Percentiles rank a stretch among this genome's conserved stretches.
phyloP scores from a whole-genome alignment of 2,888 invertebrate species.

The Rhyacophila evoluta region DNA sequence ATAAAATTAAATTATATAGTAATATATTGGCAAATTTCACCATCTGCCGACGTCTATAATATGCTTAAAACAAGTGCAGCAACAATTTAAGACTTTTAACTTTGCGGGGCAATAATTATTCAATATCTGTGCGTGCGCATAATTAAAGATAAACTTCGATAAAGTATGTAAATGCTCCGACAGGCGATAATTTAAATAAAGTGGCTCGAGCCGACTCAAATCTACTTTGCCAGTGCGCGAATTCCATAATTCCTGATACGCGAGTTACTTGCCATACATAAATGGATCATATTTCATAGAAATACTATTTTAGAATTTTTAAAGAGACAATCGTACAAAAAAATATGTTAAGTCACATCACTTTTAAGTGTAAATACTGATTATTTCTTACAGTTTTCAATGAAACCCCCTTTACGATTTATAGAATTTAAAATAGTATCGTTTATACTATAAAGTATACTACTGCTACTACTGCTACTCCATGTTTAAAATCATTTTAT shows the following conservation, averaged over 20 bases:
- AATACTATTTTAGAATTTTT: too few relatives aligned
- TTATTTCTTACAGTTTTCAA: too few relatives aligned
- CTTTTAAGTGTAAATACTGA: too few relatives aligned
- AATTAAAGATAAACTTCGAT: constrained; percentile 39
- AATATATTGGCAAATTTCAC: not conserved
- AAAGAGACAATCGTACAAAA: too few relatives aligned
- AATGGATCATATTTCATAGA: constrained; percentile 6
- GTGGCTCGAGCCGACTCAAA: constrained; percentile 1
- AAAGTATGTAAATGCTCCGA: constrained; percentile 37
- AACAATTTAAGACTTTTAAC: constrained; percentile 8
- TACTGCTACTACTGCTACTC: too few relatives aligned
- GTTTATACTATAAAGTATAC: too few relatives aligned
- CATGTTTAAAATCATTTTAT: too few relatives aligned
- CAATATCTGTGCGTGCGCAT: constrained; percentile 46
- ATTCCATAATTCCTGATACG: constrained; percentile 20
- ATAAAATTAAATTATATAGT: not conserved
- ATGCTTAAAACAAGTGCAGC: not conserved
- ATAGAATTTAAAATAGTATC: too few relatives aligned
- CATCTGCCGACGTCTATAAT: not conserved
- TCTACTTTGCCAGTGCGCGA: constrained; percentile 7
- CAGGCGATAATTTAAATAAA: constrained; percentile 31
- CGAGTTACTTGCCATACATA: constrained; percentile 12
- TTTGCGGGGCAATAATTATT: constrained; percentile 34
- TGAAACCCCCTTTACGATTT: too few relatives aligned
- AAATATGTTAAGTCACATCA: too few relatives aligned